A percentile compares a stretch with the other conserved stretches of the same genome.
Evolutionary conservation across 2,888 invertebrate genomes (phyloP).

Genomic region (Gastrophysa polygoni): DNA sequence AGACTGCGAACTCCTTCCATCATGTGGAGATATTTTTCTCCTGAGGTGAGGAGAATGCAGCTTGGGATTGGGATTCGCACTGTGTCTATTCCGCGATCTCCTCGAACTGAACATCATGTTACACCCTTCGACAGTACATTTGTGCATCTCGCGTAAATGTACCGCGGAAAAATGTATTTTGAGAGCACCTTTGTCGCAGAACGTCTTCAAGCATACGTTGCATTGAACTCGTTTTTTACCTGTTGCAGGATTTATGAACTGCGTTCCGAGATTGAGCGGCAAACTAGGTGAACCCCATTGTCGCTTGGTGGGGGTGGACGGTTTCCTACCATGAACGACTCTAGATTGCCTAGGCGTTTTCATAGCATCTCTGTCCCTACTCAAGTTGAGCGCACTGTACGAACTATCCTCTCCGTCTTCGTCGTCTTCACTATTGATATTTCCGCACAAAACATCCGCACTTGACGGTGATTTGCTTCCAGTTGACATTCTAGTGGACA

Average conservation of each 20-base stretch:
- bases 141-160: constrained; percentile 98
- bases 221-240: constrained; percentile 98
- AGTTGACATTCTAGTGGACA: constrained; percentile 62
- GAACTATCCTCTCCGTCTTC: constrained; percentile 67
- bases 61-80: constrained; percentile 98
- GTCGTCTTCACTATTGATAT: constrained; percentile 61
- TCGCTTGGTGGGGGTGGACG: constrained; percentile 76
- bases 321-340: constrained; percentile 65
- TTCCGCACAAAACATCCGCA: constrained; percentile 54
- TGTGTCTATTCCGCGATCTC: constrained; percentile 93
- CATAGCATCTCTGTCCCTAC: constrained; percentile 61
- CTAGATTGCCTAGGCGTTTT: constrained; percentile 58
- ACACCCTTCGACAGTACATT: constrained; percentile 98
- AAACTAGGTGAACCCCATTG: constrained; percentile 79
- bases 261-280: constrained; percentile 84
- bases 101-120: constrained; percentile 99
- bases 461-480: constrained; percentile 61
- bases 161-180: constrained; percentile 99
- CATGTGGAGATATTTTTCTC: constrained; percentile 92
- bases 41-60: constrained; percentile 93
- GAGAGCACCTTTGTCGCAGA: constrained; percentile 99
- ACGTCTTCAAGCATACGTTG: constrained; percentile 97
- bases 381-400: constrained; percentile 69
- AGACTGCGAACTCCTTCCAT: constrained; percentile 87
- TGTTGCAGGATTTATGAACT: constrained; percentile 90